A percentile compares a stretch with the other conserved stretches of the same genome.
phyloP scores from a whole-genome alignment of 2,797 vertebrate species.

The Ctenochaetus hawaiiensis region DNA sequence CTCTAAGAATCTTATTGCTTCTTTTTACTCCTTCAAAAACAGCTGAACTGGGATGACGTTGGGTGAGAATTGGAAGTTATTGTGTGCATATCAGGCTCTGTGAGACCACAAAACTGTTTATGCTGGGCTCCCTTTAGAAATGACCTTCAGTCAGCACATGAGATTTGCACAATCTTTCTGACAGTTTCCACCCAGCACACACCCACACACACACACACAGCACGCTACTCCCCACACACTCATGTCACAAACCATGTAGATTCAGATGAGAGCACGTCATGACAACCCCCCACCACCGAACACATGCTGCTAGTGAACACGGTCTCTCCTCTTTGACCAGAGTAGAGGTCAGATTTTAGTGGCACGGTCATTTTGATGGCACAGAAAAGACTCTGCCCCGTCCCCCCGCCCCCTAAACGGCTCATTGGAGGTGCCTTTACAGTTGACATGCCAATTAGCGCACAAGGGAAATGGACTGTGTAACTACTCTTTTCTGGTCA shows the following conservation, averaged over 20 bases:
- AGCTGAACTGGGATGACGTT: slow-evolving; percentile 36
- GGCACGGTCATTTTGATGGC: slow-evolving; percentile 45
- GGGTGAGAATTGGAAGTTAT: slow-evolving; percentile 23
- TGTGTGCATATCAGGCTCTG: slow-evolving; percentile 33
- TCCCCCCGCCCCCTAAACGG: slow-evolving; percentile 38
- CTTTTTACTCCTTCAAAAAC: slow-evolving; percentile 50
- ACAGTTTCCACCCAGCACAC: slow-evolving; percentile 11
- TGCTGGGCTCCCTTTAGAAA: slow-evolving; percentile 37
- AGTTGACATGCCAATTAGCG: slow-evolving; percentile 82
- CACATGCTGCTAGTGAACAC: slow-evolving; percentile 12
- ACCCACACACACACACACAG: background rate
- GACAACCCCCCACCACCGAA: background rate
- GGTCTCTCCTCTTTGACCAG: slow-evolving; percentile 4
- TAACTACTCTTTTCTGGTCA: slow-evolving; percentile 75
- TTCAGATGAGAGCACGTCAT: slow-evolving; percentile 22
- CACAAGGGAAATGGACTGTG: slow-evolving; percentile 73
- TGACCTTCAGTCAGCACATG: slow-evolving; percentile 60
- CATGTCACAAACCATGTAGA: background rate
- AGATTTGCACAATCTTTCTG: slow-evolving; percentile 28
- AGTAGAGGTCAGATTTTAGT: slow-evolving; percentile 62
- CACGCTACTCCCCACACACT: background rate
- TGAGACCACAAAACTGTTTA: slow-evolving; percentile 47
- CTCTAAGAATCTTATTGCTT: slow-evolving; percentile 18
- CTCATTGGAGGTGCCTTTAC: slow-evolving; percentile 72
- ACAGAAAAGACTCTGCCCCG: slow-evolving; percentile 34